These are phyloP conservation scores for Coracias cyanogaster DNA, from an alignment of 2,797 vertebrate genomes.

Conservation along the genomic window DNA sequence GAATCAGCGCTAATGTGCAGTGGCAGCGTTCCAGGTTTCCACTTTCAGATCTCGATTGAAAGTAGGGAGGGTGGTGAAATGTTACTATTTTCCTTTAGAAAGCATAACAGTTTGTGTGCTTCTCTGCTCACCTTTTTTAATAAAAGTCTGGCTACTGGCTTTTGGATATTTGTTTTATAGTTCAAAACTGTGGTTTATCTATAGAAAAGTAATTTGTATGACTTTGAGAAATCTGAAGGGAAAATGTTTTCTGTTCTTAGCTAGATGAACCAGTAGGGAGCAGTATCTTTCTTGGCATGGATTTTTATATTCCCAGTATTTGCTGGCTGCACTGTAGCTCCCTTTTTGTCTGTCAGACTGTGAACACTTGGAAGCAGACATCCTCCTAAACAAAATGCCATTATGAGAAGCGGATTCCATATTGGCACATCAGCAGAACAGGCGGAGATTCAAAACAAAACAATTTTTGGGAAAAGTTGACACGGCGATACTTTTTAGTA, in stretches of 20 bases:
- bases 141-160: fast-evolving
- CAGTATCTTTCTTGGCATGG: constrained; percentile 72
- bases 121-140: background rate
- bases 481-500: background rate
- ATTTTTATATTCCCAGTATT: constrained; percentile 31
- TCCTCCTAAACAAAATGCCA: constrained; percentile 65
- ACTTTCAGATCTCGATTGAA: background rate
- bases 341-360: constrained; percentile 36
- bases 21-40: constrained; percentile 11
- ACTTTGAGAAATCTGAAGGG: background rate
- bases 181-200: background rate
- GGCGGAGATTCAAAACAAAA: constrained; percentile 42
- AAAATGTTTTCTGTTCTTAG: background rate
- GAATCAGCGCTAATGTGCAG: background rate
- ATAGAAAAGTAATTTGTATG: background rate
- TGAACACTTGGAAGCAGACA: constrained; percentile 65
- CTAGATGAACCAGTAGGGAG: constrained; percentile 66
- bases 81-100: background rate
- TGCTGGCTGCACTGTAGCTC: constrained; percentile 13
- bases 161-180: background rate
- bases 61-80: background rate
- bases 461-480: background rate
- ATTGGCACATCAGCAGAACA: constrained; percentile 66
- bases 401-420: constrained; percentile 60
- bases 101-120: background rate